Base-by-base conservation (phyloP, 2,797 vertebrate species). In the Ataeniobius toweri region DNA sequence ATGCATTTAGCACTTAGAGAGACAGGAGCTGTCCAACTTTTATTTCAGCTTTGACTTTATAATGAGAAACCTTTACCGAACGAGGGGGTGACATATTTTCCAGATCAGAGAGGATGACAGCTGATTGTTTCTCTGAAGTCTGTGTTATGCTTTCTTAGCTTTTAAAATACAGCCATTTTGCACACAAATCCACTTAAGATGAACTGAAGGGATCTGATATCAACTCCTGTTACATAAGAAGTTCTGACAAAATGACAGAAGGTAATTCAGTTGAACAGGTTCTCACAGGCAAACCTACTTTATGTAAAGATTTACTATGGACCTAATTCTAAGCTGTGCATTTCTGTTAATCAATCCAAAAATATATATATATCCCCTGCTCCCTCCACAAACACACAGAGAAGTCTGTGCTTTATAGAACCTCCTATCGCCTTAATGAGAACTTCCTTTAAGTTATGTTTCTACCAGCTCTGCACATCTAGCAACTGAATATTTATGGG, bases 81-180 rank as follows among this genome's bases (percentile, higher is more conserved):
- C 1, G 24, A 44, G 55, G 1, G 55, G 55, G 24, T 39, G 70
- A 56, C 71, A 51, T 9, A 59, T 76, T 85, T 61, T 74, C 73
- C 22, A 77, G 75, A 65, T 44, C 69, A 75, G 59, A 74, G 50
- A 18, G 13, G 53, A 50, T 75, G 85, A 79, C 63, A 80, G 56
- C 68, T 76, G 70, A 87, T 85, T 82, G 77, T 50, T 83, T 84
- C 79, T 80, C 73, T 74, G 53, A 80, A 83, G 71, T 65, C 73
- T 53, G 63, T 41, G 51, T 70, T 3, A 24, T 31, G 61, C 72
- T 53, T 73, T 79, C 53, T 71, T 44, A 68, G 39, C 73, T 75
- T 59, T 5, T 18, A 31, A 73, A 63, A 79, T 48, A 26, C 79
- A 76, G 73, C 51, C 26, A 48, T 71, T 51, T 56, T 26, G 24